These are phyloP conservation scores for Prenolepis imparis DNA, from an alignment of 2,888 invertebrate genomes.

Conservation along the genomic window DNA sequence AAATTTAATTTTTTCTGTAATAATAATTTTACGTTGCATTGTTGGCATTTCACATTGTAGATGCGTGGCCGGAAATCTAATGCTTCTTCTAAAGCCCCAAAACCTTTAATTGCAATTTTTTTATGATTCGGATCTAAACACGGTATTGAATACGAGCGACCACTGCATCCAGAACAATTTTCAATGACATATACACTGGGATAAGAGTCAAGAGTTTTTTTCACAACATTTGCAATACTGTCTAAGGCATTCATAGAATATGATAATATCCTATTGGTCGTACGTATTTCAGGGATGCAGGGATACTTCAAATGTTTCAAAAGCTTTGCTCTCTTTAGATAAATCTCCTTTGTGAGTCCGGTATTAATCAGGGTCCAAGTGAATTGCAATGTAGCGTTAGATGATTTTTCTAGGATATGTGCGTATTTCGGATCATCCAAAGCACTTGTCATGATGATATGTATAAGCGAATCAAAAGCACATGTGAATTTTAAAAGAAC, in stretches of 20 bases:
- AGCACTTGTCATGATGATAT: no score
- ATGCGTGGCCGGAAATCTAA: neutral
- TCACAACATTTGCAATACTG: neutral
- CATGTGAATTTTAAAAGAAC: no score
- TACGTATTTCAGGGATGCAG: neutral
- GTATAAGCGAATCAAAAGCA: no score
- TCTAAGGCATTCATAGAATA: neutral
- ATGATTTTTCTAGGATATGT: neutral
- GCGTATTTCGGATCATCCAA: no score
- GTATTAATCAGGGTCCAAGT: neutral
- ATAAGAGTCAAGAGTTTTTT: neutral
- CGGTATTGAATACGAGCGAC: neutral
- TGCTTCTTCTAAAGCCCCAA: neutral
- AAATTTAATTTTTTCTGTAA: neutral
- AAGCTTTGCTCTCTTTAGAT: neutral
- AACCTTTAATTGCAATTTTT: neutral
- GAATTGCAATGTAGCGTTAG: neutral
- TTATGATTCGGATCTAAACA: neutral
- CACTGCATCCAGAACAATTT: conserved; percentile 5
- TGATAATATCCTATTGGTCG: neutral
- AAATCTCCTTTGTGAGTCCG: neutral
- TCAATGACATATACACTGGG: neutral
- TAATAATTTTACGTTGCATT: neutral
- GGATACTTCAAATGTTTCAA: neutral
- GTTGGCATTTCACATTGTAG: neutral